These are phyloP conservation scores for Valencia hispanica DNA, from an alignment of 2,797 vertebrate species.

Conservation along the genomic window DNA sequence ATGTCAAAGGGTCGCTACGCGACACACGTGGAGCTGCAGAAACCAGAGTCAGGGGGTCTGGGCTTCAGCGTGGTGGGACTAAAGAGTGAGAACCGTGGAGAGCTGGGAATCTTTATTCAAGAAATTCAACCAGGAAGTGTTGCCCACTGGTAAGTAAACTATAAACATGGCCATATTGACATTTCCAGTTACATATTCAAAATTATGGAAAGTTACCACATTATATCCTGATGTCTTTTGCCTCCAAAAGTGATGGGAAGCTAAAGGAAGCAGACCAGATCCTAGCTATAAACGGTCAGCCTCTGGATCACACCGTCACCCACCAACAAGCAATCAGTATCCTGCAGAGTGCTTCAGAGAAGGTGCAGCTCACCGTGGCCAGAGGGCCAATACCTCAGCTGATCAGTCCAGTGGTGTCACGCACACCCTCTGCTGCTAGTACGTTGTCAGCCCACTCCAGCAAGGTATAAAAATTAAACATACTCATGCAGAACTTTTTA, in stretches of 20 bases:
- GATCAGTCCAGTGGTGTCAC: slow-evolving; percentile 88
- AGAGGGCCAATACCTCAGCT: slow-evolving; percentile 89
- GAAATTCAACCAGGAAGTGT: slow-evolving; percentile 95
- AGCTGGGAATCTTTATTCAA: slow-evolving; percentile 97
- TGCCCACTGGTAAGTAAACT: slow-evolving; percentile 85
- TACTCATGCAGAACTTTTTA: background rate
- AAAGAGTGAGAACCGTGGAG: slow-evolving; percentile 93
- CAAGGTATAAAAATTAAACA: slow-evolving; percentile 76
- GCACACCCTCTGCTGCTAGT: slow-evolving; percentile 94
- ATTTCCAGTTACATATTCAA: background rate
- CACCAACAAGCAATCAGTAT: slow-evolving; percentile 95
- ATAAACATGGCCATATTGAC: background rate
- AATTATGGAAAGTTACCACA: background rate
- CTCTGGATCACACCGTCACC: slow-evolving; percentile 91
- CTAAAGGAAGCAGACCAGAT: slow-evolving; percentile 97
- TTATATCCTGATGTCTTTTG: background rate
- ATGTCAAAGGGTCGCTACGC: slow-evolving; percentile 87
- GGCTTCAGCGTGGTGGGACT: slow-evolving; percentile 97
- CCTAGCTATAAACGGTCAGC: slow-evolving; percentile 92
- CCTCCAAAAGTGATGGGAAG: slow-evolving; percentile 87
- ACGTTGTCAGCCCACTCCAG: slow-evolving; percentile 94
- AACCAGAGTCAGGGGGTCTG: slow-evolving; percentile 89
- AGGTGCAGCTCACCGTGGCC: slow-evolving; percentile 89
- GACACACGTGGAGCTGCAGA: slow-evolving; percentile 88
- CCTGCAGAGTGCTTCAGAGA: slow-evolving; percentile 91